Evolutionary conservation across 1,140 invertebrate genomes (phyloP).

Genomic region (Elysia chlorotica): DNA sequence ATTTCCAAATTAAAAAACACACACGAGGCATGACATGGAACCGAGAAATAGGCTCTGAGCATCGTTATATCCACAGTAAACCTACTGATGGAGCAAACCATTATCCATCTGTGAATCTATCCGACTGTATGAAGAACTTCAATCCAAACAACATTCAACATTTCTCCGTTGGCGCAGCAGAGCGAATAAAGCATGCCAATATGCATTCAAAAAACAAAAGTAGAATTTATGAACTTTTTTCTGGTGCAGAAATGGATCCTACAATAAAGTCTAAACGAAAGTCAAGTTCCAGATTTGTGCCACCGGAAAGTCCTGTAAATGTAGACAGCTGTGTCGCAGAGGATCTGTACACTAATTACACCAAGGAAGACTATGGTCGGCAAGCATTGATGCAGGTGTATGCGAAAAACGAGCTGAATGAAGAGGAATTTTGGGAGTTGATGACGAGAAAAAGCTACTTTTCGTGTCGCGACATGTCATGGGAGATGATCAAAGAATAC

Average conservation of each 20-base stretch:
- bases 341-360: background rate
- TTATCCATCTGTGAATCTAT: too few relatives aligned
- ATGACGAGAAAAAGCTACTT: slow-evolving; percentile 2
- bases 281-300: background rate
- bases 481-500: too few relatives aligned
- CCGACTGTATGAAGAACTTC: too few relatives aligned
- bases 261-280: background rate
- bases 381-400: slow-evolving; percentile 15
- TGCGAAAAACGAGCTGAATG: slow-evolving; percentile 29
- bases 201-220: background rate
- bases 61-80: background rate
- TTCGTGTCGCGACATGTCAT: too few relatives aligned
- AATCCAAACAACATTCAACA: too few relatives aligned
- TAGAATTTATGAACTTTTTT: background rate
- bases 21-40: background rate
- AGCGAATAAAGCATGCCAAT: too few relatives aligned
- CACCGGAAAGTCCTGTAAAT: background rate
- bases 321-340: background rate
- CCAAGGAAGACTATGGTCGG: slow-evolving; percentile 2
- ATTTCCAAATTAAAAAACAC: background rate
- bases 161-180: too few relatives aligned
- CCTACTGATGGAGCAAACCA: background rate
- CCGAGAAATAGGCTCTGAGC: background rate
- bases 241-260: background rate
- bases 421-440: slow-evolving; percentile 21